Evolutionary conservation across 1,140 invertebrate genomes (phyloP).

Genomic region (Sycobia sp.): DNA sequence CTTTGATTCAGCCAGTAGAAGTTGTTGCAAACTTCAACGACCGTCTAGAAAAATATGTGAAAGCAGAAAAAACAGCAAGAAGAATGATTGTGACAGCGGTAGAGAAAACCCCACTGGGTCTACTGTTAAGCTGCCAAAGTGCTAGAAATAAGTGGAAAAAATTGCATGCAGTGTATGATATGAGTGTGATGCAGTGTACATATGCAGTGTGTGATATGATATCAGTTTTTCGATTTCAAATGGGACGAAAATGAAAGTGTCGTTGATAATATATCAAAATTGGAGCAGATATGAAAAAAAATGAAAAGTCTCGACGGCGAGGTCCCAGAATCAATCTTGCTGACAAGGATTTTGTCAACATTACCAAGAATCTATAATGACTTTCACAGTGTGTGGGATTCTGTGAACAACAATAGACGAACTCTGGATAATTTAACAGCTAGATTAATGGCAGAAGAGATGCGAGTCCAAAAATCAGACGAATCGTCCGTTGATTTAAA

Average conservation of each 20-base stretch:
- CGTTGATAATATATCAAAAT: slow-evolving; percentile 14
- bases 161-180: slow-evolving; percentile 40
- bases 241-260: slow-evolving; percentile 22
- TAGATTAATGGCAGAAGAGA: neutral
- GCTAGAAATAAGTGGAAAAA: slow-evolving; percentile 42
- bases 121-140: slow-evolving; percentile 40
- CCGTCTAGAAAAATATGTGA: too few species aligned
- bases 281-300: slow-evolving; percentile 13
- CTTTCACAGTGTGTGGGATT: slow-evolving; percentile 45
- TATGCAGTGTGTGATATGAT: too few species aligned
- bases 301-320: slow-evolving; percentile 17
- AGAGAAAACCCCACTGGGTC: slow-evolving; percentile 36
- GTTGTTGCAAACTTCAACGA: too few species aligned
- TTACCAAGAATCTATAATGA: slow-evolving; percentile 43
- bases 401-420: slow-evolving; percentile 27
- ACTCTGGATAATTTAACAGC: slow-evolving; percentile 19
- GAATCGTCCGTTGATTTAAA: neutral
- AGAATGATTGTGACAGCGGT: slow-evolving; percentile 40
- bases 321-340: neutral
- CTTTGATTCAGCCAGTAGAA: too few species aligned
- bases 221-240: slow-evolving; percentile 38
- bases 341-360: slow-evolving; percentile 7
- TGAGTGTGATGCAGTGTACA: slow-evolving; percentile 13
- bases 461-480: neutral
- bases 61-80: slow-evolving; percentile 37